Conservation (phyloP, 2,797 vertebrate genomes). For the Eutrigla gurnardus region DNA sequence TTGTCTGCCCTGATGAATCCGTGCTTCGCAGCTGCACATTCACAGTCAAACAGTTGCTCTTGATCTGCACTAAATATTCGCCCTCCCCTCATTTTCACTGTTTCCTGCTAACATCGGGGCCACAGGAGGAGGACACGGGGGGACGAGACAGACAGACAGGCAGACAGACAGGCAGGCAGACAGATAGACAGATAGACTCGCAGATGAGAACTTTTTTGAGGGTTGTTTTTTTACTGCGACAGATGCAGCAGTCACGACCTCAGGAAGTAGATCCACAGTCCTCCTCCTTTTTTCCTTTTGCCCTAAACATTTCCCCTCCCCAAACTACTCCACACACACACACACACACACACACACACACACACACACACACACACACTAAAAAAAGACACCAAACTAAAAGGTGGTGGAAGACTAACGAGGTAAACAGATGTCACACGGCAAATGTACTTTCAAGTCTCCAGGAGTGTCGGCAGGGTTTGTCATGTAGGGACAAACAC, state of each 20-base stretch:
- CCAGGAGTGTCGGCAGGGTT: background rate
- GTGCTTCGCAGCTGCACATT: slow-evolving; percentile 68
- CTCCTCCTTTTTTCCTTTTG: slow-evolving; percentile 22
- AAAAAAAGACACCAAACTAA: slow-evolving; percentile 26
- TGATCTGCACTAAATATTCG: slow-evolving; percentile 51
- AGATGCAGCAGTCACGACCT: slow-evolving; percentile 51
- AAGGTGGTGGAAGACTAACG: slow-evolving; percentile 21
- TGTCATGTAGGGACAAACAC: background rate
- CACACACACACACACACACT: slow-evolving; percentile 10
- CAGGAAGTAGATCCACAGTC: slow-evolving; percentile 28
- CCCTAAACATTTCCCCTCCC: slow-evolving; percentile 19
- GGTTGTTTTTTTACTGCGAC: slow-evolving; percentile 28
- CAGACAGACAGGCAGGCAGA: too few relatives aligned
- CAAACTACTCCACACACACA: background rate
- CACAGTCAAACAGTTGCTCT: slow-evolving; percentile 69
- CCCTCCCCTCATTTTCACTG: slow-evolving; percentile 17
- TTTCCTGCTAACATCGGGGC: slow-evolving; percentile 47
- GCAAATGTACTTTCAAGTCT: slow-evolving; percentile 18
- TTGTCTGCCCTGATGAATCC: slow-evolving; percentile 74
- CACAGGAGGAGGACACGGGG: slow-evolving; percentile 30
- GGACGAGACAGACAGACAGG: background rate
- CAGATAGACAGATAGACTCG: too few relatives aligned
- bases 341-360: slow-evolving; percentile 36
- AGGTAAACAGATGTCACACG: slow-evolving; percentile 54
- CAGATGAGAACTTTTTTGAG: background rate